Conservation (phyloP, 2,797 vertebrate genomes). For the Tamandua tetradactyla region DNA sequence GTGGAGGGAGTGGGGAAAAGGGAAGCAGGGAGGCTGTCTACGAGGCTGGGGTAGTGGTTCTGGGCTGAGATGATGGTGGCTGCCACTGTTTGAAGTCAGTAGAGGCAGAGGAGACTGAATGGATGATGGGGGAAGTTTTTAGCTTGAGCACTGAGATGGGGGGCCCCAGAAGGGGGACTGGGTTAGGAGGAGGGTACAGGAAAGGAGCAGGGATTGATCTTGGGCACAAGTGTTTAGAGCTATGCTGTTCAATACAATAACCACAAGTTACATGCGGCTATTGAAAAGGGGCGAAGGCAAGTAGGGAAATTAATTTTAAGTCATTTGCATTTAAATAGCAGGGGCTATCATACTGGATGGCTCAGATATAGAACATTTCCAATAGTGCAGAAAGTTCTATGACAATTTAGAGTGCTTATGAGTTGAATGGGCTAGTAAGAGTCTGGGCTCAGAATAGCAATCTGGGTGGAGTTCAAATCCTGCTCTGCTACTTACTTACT, state of each 20-base stretch:
- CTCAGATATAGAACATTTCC: background rate
- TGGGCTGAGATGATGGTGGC: background rate
- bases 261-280: background rate
- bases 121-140: background rate
- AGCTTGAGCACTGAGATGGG: background rate
- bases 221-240: background rate
- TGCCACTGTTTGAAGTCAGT: background rate
- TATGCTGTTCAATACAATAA: background rate
- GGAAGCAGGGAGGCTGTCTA: background rate
- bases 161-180: background rate
- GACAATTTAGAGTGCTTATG: background rate
- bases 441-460: background rate
- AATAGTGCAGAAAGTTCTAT: no score
- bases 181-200: background rate
- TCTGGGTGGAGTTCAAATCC: background rate
- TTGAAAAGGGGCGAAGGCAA: background rate
- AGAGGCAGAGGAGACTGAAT: background rate
- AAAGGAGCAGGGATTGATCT: background rate
- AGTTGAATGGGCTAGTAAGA: rapidly evolving
- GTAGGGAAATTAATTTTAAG: background rate
- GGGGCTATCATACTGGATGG: background rate
- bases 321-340: background rate
- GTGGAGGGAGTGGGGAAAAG: background rate
- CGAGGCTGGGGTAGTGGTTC: background rate
- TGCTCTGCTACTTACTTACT: background rate